Base-by-base conservation (phyloP, 2,797 vertebrate genomes). In the Parambassis ranga region DNA sequence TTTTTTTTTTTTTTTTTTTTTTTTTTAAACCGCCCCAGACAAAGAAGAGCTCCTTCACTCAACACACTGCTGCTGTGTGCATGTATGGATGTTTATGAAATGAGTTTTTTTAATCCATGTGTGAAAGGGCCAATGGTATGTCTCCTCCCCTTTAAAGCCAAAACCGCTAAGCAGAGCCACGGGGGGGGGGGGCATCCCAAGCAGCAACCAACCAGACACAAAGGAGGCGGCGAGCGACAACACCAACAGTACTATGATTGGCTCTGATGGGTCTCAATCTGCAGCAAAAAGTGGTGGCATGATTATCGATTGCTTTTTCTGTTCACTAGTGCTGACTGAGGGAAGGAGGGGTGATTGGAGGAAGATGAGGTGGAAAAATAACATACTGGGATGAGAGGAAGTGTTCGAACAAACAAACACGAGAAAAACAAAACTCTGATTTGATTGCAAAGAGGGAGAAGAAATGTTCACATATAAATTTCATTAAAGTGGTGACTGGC, bases 221-320 rank as follows among this genome's bases (percentile, higher is more conserved):
- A 66, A 90, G 88, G 79, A 89, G 89, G 90, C 84, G 89, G 88
- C 85, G 92, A 89, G 92, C 91, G 93, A 94, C 95, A 94, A 95
- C 94, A 95, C 96, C 96, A 96, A 98, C 95, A 96, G 95, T 96
- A 97, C 95, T 96, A 91, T 74, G 75, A 93, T 91, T 76, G 87
- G 83, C 70, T 85, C 78, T 79, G 82, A 79, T 71, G 75, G 82
- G 60, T 81, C 75, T 87, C 71, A 82, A 76, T 91, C 87, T 81
- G 78, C 83, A 82, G 79, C 46, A 51, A 43, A 76, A 50, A 65
- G 82, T 70, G 71, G 83, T 50, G 85, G 6, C 63, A 62, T 65
- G 80, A 82, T 83, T 83, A 87, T 90, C 85, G 73, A 79, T 85
- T 86, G 88, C 75, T 87, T 72, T 86, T 83, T 75, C 68, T 82